These are phyloP conservation scores for Drosophila insularis DNA, from an alignment of 1,140 invertebrate species.

Conservation along the genomic window DNA sequence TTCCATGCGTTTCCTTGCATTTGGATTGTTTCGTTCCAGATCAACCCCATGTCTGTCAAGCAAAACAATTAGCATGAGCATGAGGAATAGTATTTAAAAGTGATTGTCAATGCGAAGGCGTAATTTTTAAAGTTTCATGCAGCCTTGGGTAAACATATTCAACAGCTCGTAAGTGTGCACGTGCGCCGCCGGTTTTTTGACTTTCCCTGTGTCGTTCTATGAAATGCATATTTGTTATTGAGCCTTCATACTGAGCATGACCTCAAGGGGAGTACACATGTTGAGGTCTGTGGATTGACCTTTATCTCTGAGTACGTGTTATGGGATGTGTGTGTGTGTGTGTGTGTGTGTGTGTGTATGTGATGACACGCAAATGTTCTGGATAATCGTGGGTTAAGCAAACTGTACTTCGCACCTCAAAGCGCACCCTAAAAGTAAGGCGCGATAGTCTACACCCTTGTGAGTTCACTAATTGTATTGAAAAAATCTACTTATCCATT, in stretches of 20 bases:
- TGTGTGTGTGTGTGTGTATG: too few species aligned
- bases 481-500: too few species aligned
- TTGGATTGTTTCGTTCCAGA: not conserved
- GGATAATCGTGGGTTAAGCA: not conserved
- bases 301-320: conserved; percentile 16
- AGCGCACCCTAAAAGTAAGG: not conserved
- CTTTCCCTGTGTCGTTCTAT: not conserved
- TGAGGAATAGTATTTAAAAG: not conserved
- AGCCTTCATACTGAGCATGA: conserved; percentile 8
- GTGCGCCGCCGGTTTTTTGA: not conserved
- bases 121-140: not conserved
- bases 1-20: not conserved
- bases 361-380: not conserved
- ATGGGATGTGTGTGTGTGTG: too few species aligned
- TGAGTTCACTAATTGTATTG: too few species aligned
- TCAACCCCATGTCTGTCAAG: conserved; percentile 51
- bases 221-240: not conserved
- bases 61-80: conserved; percentile 34
- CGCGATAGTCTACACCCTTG: too few species aligned
- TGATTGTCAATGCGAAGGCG: not conserved
- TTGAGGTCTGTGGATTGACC: not conserved
- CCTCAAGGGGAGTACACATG: conserved; percentile 16
- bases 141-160: not conserved
- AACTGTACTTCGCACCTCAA: not conserved
- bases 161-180: not conserved